Conservation (phyloP, 1,140 invertebrate species). For the Cyphomyrmex costatus region DNA sequence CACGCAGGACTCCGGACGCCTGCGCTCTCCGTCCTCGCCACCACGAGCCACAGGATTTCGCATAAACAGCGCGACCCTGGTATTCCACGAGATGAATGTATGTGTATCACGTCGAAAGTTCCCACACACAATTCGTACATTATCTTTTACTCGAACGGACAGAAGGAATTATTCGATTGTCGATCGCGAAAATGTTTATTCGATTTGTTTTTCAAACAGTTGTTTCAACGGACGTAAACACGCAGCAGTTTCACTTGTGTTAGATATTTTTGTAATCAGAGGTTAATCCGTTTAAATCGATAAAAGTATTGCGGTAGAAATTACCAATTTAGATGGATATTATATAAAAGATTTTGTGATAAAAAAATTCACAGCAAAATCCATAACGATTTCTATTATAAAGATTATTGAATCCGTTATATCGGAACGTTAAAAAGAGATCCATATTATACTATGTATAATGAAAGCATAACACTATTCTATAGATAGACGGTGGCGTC, state of each 20-base stretch:
- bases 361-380: not conserved
- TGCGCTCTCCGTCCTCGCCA: slow-evolving; percentile 76
- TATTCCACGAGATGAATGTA: slow-evolving; percentile 7
- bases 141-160: not conserved
- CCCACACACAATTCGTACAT: not conserved
- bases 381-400: not conserved
- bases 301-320: not conserved
- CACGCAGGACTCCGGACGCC: slow-evolving; percentile 78
- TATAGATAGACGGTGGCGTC: slow-evolving; percentile 22
- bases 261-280: not conserved
- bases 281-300: not conserved
- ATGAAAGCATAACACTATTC: slow-evolving; percentile 40
- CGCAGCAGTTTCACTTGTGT: not conserved
- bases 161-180: slow-evolving; percentile 21
- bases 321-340: not conserved
- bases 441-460: slow-evolving; percentile 1
- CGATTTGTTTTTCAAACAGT: not conserved
- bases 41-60: slow-evolving; percentile 68
- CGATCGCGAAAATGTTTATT: slow-evolving; percentile 12
- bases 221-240: not conserved
- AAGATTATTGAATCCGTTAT: slow-evolving; percentile 24
- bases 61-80: slow-evolving; percentile 58
- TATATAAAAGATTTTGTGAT: not conserved
- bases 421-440: slow-evolving; percentile 5
- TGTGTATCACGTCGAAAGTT: slow-evolving; percentile 16